Conservation (phyloP, 2,888 invertebrate genomes). For the Ethmia dodecea region DNA sequence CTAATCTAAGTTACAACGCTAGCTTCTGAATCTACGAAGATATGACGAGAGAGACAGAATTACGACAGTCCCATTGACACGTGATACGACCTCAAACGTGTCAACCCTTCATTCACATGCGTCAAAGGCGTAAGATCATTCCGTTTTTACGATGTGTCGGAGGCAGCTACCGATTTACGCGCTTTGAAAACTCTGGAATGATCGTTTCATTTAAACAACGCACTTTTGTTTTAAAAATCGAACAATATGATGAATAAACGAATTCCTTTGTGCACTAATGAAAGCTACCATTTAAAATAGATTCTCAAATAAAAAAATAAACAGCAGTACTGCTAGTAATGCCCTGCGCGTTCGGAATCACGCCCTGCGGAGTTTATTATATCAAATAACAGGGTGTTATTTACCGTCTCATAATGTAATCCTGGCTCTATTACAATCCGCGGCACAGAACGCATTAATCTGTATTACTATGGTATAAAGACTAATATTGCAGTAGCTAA, state of each 20-base stretch:
- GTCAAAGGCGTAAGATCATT: conserved; percentile 32
- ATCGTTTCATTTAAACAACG: too few species aligned
- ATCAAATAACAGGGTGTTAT: conserved; percentile 31
- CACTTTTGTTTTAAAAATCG: neutral
- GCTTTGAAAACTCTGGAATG: conserved; percentile 14
- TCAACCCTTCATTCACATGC: conserved; percentile 21
- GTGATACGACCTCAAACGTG: conserved; percentile 51
- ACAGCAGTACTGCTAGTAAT: conserved; percentile 18
- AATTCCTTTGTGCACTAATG: conserved; percentile 5
- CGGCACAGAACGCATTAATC: conserved; percentile 9
- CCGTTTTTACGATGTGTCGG: conserved; percentile 34
- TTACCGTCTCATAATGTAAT: conserved; percentile 32
- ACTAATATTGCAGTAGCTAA: conserved; percentile 3
- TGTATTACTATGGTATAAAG: conserved; percentile 8
- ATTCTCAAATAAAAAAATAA: too few species aligned
- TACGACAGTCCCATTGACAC: too few species aligned
- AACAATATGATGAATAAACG: neutral
- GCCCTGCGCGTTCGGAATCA: conserved; percentile 28
- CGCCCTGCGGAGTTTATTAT: conserved; percentile 33
- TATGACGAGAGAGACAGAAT: too few species aligned
- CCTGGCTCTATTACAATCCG: conserved; percentile 26
- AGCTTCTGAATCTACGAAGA: too few species aligned
- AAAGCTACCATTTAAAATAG: conserved; percentile 9
- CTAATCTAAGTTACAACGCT: too few species aligned
- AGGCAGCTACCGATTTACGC: conserved; percentile 38